Conservation (phyloP, 2,797 vertebrate species). For the Anas flavirostris region DNA sequence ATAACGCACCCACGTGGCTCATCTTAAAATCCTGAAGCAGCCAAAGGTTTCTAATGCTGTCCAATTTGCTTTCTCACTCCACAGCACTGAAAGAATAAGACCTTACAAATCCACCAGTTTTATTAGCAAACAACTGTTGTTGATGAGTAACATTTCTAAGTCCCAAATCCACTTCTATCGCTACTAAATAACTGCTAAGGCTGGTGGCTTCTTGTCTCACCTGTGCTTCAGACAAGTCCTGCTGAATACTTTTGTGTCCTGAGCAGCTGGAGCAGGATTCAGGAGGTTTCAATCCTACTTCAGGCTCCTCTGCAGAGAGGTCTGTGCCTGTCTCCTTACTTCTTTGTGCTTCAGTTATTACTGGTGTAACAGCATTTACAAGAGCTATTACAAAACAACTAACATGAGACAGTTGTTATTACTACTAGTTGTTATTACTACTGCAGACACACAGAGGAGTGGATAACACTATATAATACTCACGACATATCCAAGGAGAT, state of each 20-base stretch:
- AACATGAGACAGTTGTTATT: not conserved
- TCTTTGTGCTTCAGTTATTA: not conserved
- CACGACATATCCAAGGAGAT: not conserved
- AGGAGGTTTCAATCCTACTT: not conserved
- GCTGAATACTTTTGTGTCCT: not conserved
- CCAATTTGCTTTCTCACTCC: not conserved
- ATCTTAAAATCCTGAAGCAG: not conserved
- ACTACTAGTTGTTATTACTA: not conserved
- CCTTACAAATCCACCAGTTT: not conserved
- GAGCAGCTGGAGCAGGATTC: not conserved
- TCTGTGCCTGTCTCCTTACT: not conserved
- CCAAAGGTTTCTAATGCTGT: not conserved
- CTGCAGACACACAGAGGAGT: not conserved
- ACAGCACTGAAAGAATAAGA: not conserved
- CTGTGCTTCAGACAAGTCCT: not conserved
- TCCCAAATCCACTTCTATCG: not conserved
- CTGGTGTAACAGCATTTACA: too few relatives aligned
- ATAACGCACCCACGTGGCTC: not conserved
- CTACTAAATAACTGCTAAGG: not conserved
- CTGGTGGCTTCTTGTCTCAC: not conserved
- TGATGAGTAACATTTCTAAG: not conserved
- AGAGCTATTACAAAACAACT: not conserved
- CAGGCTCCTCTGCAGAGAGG: not conserved
- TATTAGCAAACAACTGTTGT: not conserved
- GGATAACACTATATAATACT: not conserved